Conservation (phyloP, 1,140 invertebrate species). For the Bombus superbus region DNA sequence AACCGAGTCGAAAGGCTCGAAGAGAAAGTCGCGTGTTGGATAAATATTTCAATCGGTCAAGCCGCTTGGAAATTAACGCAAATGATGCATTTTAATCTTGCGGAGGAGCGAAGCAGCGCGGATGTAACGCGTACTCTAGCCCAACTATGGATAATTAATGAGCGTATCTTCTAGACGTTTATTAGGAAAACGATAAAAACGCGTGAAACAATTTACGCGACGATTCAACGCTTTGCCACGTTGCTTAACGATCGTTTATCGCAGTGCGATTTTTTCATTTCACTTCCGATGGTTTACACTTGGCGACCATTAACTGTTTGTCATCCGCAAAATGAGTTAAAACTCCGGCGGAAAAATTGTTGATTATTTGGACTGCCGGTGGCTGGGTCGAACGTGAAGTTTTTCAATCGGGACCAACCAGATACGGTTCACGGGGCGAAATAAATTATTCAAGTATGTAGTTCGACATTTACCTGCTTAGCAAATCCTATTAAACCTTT, state of each 20-base stretch:
- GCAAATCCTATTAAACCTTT: slow-evolving; percentile 50
- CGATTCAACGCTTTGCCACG: not conserved
- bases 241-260: not conserved
- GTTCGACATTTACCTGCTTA: slow-evolving; percentile 45
- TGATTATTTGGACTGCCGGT: slow-evolving; percentile 15
- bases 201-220: not conserved
- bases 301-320: not conserved
- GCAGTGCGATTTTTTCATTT: not conserved
- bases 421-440: slow-evolving; percentile 11
- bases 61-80: not conserved
- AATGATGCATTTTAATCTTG: not conserved
- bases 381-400: slow-evolving; percentile 20
- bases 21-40: slow-evolving; percentile 21
- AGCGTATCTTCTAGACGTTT: too few species aligned
- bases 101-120: not conserved
- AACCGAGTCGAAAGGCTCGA: slow-evolving; percentile 11
- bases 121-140: not conserved
- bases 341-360: not conserved
- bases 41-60: slow-evolving; percentile 13
- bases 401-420: slow-evolving; percentile 16
- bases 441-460: slow-evolving; percentile 46
- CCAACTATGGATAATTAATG: not conserved
- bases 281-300: not conserved
- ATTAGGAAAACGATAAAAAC: not conserved
- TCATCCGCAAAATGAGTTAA: not conserved